These are phyloP conservation scores for Proterorhinus semilunaris DNA, from an alignment of 2,113 vertebrate species.

Conservation along the genomic window DNA sequence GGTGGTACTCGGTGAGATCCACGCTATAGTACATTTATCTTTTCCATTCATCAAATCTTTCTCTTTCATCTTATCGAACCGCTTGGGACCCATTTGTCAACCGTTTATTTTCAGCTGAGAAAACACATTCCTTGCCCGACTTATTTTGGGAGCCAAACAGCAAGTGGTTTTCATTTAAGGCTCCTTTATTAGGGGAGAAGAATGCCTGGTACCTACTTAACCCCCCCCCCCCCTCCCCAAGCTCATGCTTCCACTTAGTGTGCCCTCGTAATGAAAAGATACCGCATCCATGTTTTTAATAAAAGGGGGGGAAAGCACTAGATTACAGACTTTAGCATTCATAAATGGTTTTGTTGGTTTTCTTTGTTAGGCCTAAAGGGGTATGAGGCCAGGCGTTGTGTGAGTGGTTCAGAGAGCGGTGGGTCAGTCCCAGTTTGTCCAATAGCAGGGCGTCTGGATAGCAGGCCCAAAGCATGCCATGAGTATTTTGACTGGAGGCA, in stretches of 20 bases:
- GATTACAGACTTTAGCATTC: conserved; percentile 18
- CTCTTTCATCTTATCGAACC: conserved; percentile 17
- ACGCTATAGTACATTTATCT: not conserved
- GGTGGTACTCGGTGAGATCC: too few species aligned
- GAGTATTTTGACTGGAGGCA: conserved; percentile 35
- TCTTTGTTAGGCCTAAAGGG: not conserved
- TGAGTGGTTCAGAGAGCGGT: conserved; percentile 21
- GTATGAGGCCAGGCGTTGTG: not conserved
- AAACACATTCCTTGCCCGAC: conserved; percentile 47
- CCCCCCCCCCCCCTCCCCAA: conserved; percentile 45
- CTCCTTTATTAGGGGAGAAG: conserved; percentile 65
- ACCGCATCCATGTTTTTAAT: conserved; percentile 61
- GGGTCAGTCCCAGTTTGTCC: conserved; percentile 39
- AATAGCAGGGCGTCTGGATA: conserved; percentile 39
- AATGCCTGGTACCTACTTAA: conserved; percentile 60
- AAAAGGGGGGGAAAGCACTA: conserved; percentile 43
- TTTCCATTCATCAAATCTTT: conserved; percentile 9
- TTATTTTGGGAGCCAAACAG: conserved; percentile 57
- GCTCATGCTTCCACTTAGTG: conserved; percentile 32
- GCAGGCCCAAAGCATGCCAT: conserved; percentile 32
- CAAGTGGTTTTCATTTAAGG: conserved; percentile 72
- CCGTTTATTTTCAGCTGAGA: conserved; percentile 48
- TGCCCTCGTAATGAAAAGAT: conserved; percentile 56
- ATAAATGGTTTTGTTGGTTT: conserved; percentile 14
- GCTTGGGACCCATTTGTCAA: conserved; percentile 36